phyloP scores from a whole-genome alignment of 2,113 vertebrate genomes.

The Etheostoma cragini region DNA sequence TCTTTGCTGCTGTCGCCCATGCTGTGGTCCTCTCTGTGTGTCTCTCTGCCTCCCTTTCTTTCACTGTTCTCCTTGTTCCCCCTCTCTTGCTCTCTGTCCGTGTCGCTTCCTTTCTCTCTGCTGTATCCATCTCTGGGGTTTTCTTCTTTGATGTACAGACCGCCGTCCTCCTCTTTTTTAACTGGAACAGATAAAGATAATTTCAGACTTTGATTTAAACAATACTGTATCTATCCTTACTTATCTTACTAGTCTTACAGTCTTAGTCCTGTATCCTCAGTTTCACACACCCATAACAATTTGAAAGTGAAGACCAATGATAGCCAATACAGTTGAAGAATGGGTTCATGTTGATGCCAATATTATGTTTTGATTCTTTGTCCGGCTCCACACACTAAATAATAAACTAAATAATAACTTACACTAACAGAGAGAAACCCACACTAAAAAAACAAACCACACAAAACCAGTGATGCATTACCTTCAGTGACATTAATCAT shows the following conservation, averaged over 20 bases:
- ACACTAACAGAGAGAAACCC: too few relatives aligned
- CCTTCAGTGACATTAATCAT: conserved; percentile 36
- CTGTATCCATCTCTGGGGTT: conserved; percentile 51
- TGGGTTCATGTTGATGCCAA: background rate
- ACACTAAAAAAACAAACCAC: background rate
- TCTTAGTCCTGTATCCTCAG: background rate
- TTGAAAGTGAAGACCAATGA: too few relatives aligned
- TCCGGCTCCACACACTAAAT: background rate
- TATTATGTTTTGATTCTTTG: background rate
- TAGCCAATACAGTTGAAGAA: background rate
- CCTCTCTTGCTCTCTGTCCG: conserved; percentile 51
- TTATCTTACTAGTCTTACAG: background rate
- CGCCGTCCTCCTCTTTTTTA: conserved; percentile 62
- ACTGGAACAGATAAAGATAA: conserved; percentile 36
- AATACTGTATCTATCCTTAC: background rate
- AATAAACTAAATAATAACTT: too few relatives aligned
- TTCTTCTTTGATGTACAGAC: conserved; percentile 70
- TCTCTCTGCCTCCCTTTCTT: conserved; percentile 52
- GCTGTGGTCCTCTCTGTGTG: conserved; percentile 50
- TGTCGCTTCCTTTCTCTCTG: conserved; percentile 49
- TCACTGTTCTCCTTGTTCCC: conserved; percentile 56
- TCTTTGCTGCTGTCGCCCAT: conserved; percentile 69
- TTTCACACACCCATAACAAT: background rate
- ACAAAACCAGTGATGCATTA: background rate
- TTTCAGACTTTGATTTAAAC: background rate